Base-by-base conservation (phyloP, 2,797 vertebrate genomes). In the Sebastes nivosus region DNA sequence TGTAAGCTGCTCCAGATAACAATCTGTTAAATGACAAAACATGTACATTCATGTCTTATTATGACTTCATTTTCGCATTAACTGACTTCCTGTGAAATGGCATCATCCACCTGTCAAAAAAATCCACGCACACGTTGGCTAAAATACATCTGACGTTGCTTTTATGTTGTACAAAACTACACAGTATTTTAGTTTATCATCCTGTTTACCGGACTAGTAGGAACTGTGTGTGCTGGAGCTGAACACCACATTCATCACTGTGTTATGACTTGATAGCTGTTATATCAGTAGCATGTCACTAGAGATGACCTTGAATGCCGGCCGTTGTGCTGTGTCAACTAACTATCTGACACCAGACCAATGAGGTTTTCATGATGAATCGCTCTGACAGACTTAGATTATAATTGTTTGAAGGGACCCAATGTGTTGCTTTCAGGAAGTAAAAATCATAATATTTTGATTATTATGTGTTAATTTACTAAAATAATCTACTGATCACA, bases 1-100 rank as follows among this genome's bases (percentile, higher is more conserved):
- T 83, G 57, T 46, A n/a, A 5, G 20, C 67, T 32, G 55, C 34
- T 77, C n/a, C 58, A 58, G 69, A 87, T 81, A 86, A 77, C 14
- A 80, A 2, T 59, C 46, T 67, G 42, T 50, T 12, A 61, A 61
- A 80, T 5, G 10, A 36, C 70, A 83, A 29, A 74, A 66, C 72
- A 36, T 36, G 34, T 50, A 2, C 61, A 65, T 65, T 68, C 57
- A 27, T 46, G 61, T 77, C 32, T 68, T 27, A 36, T 79, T 22
- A 20, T 54, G 50, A 54, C 50, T 54, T 22, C 9, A 54, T 22
- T 22, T 54, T n/a, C 4, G 10, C 50, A 54, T 54, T 50, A 18
- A 50, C 18, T 50, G 46, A 50, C 46, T 50, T 50, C 18, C 46
- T 50, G 46, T 50, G 46, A 54, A 54, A 54, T 9, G 20, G 8